Conservation (phyloP, 2,888 invertebrate genomes). For the Clusia tigrina region DNA sequence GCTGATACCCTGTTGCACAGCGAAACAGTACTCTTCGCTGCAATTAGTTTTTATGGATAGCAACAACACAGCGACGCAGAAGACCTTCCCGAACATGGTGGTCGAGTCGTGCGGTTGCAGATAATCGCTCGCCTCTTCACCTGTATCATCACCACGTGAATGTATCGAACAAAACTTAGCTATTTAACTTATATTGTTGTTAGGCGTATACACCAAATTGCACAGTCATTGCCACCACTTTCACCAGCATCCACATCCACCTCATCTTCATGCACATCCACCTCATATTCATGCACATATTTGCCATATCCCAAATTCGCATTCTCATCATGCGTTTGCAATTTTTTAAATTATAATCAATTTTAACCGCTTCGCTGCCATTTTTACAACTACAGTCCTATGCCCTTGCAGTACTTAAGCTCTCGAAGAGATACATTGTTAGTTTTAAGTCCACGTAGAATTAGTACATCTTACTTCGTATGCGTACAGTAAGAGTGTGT, state of each 20-base stretch:
- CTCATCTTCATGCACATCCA: too few relatives aligned
- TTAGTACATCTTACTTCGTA: constrained; percentile 25
- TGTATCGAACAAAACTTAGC: constrained; percentile 18
- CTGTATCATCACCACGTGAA: constrained; percentile 1
- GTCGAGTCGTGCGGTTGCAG: constrained; percentile 92
- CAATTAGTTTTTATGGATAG: constrained; percentile 83
- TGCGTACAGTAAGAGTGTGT: too few relatives aligned
- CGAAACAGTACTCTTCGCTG: constrained; percentile 81
- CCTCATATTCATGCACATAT: not conserved
- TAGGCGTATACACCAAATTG: not conserved
- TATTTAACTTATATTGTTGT: not conserved
- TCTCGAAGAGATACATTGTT: constrained; percentile 32
- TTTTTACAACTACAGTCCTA: constrained; percentile 22
- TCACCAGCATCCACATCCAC: not conserved
- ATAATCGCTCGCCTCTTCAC: constrained; percentile 63
- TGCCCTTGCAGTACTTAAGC: constrained; percentile 36
- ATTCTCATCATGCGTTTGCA: too few relatives aligned
- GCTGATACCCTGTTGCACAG: constrained; percentile 85
- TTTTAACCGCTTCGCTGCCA: constrained; percentile 27
- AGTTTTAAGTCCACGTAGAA: constrained; percentile 12
- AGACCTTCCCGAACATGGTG: constrained; percentile 86
- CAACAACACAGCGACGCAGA: constrained; percentile 79
- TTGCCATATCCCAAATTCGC: not conserved
- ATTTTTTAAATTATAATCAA: not conserved
- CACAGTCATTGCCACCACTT: not conserved